A percentile compares a stretch with the other conserved stretches of the same genome.
phyloP scores from a whole-genome alignment of 64 coral and sea anemone species.

The Pocillopora damicornis region DNA sequence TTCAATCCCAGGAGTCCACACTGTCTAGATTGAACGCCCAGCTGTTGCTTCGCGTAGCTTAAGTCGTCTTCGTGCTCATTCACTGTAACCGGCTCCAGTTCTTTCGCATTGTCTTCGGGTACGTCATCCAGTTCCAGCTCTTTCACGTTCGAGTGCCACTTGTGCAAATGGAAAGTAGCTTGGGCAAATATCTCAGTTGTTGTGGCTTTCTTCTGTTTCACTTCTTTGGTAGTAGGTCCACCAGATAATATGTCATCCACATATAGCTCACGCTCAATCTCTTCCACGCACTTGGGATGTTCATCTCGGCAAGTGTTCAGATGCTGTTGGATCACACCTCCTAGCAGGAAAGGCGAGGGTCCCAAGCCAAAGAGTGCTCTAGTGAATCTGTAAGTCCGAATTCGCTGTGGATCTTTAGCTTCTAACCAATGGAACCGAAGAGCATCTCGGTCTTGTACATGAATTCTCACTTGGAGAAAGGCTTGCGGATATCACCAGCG shows the following conservation, averaged over 20 bases:
- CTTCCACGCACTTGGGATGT: constrained; percentile 21
- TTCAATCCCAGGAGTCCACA: constrained; percentile 7
- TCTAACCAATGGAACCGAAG: constrained; percentile 43
- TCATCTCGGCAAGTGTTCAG: constrained; percentile 24
- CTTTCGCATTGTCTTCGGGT: not conserved
- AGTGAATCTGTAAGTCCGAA: constrained; percentile 22
- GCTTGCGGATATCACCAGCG: not conserved
- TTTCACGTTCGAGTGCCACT: not conserved
- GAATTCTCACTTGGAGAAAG: constrained; percentile 42
- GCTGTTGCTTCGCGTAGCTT: constrained; percentile 34
- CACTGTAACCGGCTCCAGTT: not conserved
- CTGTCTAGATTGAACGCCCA: not conserved
- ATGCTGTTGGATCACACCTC: constrained; percentile 38
- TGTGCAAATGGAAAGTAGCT: constrained; percentile 24
- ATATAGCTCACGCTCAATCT: constrained; percentile 33
- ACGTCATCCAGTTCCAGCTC: not conserved
- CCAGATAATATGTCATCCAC: constrained; percentile 33
- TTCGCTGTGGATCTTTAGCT: not conserved
- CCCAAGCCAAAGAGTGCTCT: constrained; percentile 23
- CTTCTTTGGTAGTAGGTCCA: constrained; percentile 27
- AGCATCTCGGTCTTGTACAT: constrained; percentile 28
- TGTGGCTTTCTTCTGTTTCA: constrained; percentile 20
- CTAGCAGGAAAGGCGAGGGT: constrained; percentile 34
- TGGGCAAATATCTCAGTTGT: constrained; percentile 14
- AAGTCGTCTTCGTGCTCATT: not conserved